A percentile compares a stretch with the other conserved stretches of the same genome.
These are phyloP conservation scores for Brachionus sp. DNA, from an alignment of 1,140 invertebrate genomes.

Conservation along the genomic window DNA sequence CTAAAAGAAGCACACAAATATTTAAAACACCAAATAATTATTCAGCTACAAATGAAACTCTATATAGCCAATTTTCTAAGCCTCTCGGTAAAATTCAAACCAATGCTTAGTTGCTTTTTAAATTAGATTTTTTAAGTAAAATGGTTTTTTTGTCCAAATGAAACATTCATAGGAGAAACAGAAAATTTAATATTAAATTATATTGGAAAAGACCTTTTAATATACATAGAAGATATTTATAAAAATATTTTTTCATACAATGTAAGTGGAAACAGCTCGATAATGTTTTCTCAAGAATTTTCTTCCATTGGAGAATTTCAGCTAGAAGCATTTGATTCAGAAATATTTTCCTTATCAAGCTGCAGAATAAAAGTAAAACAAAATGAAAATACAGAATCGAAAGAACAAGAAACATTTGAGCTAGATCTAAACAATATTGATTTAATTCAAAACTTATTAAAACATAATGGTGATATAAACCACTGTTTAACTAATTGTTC, in stretches of 20 bases:
- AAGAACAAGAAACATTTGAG: background rate
- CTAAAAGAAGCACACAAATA: background rate
- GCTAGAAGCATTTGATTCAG: background rate
- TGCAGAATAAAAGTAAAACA: background rate
- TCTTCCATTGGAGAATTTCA: background rate
- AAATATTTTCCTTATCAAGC: background rate
- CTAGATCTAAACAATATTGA: background rate
- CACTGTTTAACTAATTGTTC: constrained; percentile 6
- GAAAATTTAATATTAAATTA: background rate
- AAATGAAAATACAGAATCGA: background rate
- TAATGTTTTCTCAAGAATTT: background rate
- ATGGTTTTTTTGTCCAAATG: background rate
- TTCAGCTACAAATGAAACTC: background rate
- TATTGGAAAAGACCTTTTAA: background rate
- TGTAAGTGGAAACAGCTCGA: background rate
- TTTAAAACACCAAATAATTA: background rate
- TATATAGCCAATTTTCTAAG: background rate
- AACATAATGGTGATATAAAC: background rate
- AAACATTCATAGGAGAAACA: background rate
- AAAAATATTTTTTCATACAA: background rate
- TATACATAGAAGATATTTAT: background rate
- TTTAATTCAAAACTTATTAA: background rate
- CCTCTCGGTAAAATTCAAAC: background rate
- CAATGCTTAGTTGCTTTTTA: background rate
- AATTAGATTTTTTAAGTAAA: background rate